Evolutionary conservation across 2,888 invertebrate species (phyloP), one percentile per base, ranked within the genome.

Genomic region (Campoplex nolae): DNA sequence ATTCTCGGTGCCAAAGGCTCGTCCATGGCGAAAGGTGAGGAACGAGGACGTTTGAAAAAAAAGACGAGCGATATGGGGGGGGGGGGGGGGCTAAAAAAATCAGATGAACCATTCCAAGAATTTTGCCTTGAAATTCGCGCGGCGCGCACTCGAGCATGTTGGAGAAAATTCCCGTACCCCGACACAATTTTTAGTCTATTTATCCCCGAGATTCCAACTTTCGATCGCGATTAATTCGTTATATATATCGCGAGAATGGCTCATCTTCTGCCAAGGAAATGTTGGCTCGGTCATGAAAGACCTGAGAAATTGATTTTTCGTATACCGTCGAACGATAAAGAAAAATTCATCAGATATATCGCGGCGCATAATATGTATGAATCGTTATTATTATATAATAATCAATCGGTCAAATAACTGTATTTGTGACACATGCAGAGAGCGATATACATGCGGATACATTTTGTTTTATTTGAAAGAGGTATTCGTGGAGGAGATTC

Each of bases 211-310:
- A 38, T 42, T 51, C 58, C 23, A 32, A 58, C 73, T 51, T 38
- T 3, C 45, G 35, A 82, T 82, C 85, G 82, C 85, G 82, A 85
- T 85, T 77, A 73, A 78, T 85, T 78, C 77, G 81, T 77, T 62
- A 32, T 23, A 23, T 23, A 23, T 23, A 23, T 23, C 0, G 45
- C 0, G 45, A 11, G 42, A 65, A 67, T 9, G 62, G 18, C 4
- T 38, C 38, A 6, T 58, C 13, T 28, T 51, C 23, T 35, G 23
- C 38, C 38, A 13, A 18, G 23, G 32, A 67, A 54, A 58, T 58
- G 74, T 78, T 85, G 67, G 77, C 51, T 56, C 16, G 42, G 23
- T 77, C 85, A 58, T 82, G 51, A 74, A 23, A 77, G 82, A 35
- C 32, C 16, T 35, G 51, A 48, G 6, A 23, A 48, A 45, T 48